A percentile compares a stretch with the other conserved stretches of the same genome.
These are phyloP conservation scores for Entomobrya multifasciata DNA, from an alignment of 2,888 invertebrate species.

Conservation along the genomic window DNA sequence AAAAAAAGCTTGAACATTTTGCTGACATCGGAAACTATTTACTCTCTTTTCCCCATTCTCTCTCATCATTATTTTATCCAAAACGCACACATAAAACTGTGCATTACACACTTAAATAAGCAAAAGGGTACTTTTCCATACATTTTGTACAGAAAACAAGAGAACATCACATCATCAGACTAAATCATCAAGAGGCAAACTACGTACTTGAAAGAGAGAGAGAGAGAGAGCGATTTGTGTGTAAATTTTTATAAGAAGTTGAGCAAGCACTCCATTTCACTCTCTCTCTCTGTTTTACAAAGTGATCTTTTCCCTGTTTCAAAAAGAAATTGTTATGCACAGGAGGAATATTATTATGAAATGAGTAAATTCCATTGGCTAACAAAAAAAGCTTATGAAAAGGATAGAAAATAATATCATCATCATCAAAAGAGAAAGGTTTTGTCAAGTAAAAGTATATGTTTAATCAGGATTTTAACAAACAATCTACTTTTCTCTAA, in stretches of 20 bases:
- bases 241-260: constrained; percentile 38
- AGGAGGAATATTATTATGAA: neutral
- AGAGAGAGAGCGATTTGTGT: constrained; percentile 1
- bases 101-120: neutral
- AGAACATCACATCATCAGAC: neutral
- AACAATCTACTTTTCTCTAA: constrained; percentile 59
- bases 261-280: constrained; percentile 27
- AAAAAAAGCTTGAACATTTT: constrained; percentile 45
- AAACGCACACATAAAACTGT: constrained; percentile 40
- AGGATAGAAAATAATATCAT: constrained; percentile 26
- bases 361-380: constrained; percentile 27
- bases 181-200: neutral
- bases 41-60: no score
- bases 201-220: neutral
- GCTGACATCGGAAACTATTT: constrained; percentile 58
- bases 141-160: neutral
- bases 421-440: constrained; percentile 11
- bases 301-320: no score
- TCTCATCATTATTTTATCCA: constrained; percentile 50
- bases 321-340: constrained; percentile 34
- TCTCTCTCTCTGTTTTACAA: no score
- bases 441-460: constrained; percentile 54
- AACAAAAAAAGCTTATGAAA: neutral
- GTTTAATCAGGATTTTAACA: constrained; percentile 58
- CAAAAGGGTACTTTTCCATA: neutral